Conservation (phyloP, 2,888 invertebrate species). For the Crossocerus cetratus region DNA sequence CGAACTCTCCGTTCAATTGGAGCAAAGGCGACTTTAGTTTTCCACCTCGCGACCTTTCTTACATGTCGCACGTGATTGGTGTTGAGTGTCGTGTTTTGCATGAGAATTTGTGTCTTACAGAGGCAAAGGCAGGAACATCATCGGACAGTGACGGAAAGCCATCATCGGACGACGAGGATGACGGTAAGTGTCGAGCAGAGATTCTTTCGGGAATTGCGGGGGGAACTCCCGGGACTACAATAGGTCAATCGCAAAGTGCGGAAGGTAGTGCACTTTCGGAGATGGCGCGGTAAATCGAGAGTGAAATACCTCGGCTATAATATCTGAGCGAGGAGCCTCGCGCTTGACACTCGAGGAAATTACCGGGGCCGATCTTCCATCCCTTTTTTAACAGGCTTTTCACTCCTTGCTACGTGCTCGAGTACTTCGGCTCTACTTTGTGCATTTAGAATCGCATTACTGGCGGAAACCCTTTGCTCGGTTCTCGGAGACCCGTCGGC, state of each 20-base stretch:
- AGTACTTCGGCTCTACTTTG: slow-evolving; percentile 36
- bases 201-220: neutral
- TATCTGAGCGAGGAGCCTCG: slow-evolving; percentile 42
- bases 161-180: slow-evolving; percentile 64
- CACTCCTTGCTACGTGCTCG: slow-evolving; percentile 7
- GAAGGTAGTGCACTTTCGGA: no score
- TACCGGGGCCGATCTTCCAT: slow-evolving; percentile 35
- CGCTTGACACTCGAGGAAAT: slow-evolving; percentile 57
- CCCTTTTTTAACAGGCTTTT: slow-evolving; percentile 17
- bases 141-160: slow-evolving; percentile 72
- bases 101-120: slow-evolving; percentile 59
- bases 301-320: slow-evolving; percentile 32
- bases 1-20: no score
- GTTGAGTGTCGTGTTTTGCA: neutral
- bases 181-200: slow-evolving; percentile 62
- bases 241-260: no score
- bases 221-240: neutral
- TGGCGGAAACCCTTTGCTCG: slow-evolving; percentile 28
- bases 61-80: slow-evolving; percentile 53
- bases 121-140: slow-evolving; percentile 74
- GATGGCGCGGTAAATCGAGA: slow-evolving; percentile 42
- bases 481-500: slow-evolving; percentile 30
- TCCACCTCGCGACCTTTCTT: slow-evolving; percentile 14
- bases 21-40: no score
- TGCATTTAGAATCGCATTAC: slow-evolving; percentile 64